Evolutionary conservation across 2,797 vertebrate genomes (phyloP).

Genomic region (Hemibagrus guttatus): DNA sequence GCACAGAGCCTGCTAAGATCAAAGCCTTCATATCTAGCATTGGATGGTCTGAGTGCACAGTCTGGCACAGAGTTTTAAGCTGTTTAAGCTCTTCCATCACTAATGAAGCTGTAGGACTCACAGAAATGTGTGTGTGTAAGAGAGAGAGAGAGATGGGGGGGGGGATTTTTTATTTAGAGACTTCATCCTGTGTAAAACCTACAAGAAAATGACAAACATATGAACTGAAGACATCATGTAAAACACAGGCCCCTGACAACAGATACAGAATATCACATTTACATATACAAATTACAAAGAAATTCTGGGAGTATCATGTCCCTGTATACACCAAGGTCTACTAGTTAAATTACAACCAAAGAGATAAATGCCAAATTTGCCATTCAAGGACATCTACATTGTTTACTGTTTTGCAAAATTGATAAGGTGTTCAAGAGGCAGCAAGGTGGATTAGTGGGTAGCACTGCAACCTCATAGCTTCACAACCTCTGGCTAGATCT

Average conservation of each 20-base stretch:
- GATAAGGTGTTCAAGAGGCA: not conserved
- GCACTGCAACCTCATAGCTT: not conserved
- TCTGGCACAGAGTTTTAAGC: conserved; percentile 43
- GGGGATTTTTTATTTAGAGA: not conserved
- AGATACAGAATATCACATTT: not conserved
- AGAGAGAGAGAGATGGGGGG: not conserved
- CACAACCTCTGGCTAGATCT: not conserved
- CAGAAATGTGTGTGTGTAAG: not conserved
- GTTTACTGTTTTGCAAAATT: not conserved
- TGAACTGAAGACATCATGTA: not conserved
- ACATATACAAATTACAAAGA: not conserved
- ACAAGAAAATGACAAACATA: not conserved
- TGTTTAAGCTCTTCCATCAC: conserved; percentile 45
- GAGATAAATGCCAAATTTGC: not conserved
- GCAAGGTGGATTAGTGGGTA: not conserved
- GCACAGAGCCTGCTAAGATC: conserved; percentile 73
- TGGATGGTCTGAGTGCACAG: conserved; percentile 56
- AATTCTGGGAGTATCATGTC: not conserved
- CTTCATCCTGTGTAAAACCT: not conserved
- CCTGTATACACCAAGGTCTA: not conserved
- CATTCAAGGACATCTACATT: not conserved
- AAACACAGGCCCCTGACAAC: not conserved
- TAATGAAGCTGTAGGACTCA: conserved; percentile 38
- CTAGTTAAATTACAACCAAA: not conserved
- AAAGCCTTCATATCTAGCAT: conserved; percentile 69